These are phyloP conservation scores for Bradypus variegatus DNA, from an alignment of 2,797 vertebrate species.

Conservation along the genomic window DNA sequence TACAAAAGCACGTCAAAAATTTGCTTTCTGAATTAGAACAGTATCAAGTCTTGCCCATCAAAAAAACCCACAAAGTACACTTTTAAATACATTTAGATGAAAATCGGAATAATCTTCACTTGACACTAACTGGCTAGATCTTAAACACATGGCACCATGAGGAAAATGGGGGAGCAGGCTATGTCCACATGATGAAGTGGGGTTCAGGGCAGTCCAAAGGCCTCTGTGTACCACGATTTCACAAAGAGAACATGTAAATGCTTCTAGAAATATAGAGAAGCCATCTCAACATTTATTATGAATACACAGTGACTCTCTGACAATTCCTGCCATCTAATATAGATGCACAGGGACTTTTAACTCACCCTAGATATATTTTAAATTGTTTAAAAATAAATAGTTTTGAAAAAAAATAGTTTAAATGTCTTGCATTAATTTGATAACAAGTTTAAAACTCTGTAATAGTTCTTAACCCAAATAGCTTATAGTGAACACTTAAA, in stretches of 20 bases:
- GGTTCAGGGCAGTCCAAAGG: constrained; percentile 32
- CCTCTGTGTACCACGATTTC: constrained; percentile 9
- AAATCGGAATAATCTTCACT: not conserved
- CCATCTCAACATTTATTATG: constrained; percentile 29
- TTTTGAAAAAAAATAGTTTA: constrained; percentile 66
- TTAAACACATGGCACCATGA: constrained; percentile 3
- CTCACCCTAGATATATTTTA: constrained; percentile 58
- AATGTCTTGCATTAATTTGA: constrained; percentile 61
- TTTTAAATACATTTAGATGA: constrained; percentile 21
- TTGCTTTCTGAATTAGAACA: constrained; percentile 44
- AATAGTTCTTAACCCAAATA: constrained; percentile 60
- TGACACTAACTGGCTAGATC: not conserved
- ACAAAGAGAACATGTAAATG: not conserved
- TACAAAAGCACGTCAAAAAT: not conserved
- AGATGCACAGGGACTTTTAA: constrained; percentile 48
- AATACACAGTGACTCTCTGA: constrained; percentile 44
- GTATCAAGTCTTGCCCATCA: constrained; percentile 31
- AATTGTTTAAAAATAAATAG: constrained; percentile 67
- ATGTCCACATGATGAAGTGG: not conserved
- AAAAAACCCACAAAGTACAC: constrained; percentile 13
- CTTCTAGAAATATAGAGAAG: constrained; percentile 8
- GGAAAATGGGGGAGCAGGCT: not conserved
- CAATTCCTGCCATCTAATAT: constrained; percentile 50
- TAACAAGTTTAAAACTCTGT: constrained; percentile 58
- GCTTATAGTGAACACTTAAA: constrained; percentile 59